These are phyloP conservation scores for Papilio elwesi DNA, from an alignment of 2,888 invertebrate genomes.

Conservation along the genomic window DNA sequence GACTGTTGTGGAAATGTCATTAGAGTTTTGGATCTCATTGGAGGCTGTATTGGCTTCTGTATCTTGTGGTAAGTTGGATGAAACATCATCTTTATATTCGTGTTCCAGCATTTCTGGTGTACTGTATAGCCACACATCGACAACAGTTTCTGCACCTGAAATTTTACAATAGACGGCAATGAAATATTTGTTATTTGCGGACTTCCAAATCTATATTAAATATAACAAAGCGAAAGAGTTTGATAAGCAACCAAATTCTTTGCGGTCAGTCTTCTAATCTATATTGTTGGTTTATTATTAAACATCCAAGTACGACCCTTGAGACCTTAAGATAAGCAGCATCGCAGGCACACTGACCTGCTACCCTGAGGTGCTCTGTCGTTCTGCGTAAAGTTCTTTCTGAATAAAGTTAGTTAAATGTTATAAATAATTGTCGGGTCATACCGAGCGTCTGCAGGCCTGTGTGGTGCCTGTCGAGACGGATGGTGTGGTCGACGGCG, in stretches of 20 bases:
- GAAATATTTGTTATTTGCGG: not conserved
- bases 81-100: constrained; percentile 61
- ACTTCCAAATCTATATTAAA: not conserved
- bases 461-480: constrained; percentile 91
- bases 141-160: constrained; percentile 91
- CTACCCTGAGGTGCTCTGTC: too few species aligned
- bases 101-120: constrained; percentile 73
- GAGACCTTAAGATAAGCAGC: too few species aligned
- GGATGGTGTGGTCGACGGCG: constrained; percentile 90
- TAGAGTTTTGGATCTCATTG: constrained; percentile 8
- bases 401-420: too few species aligned
- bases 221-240: too few species aligned
- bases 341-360: too few species aligned
- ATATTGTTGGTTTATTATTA: too few species aligned
- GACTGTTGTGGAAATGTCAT: constrained; percentile 41
- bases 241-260: too few species aligned
- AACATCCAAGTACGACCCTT: too few species aligned
- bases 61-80: not conserved
- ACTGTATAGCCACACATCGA: constrained; percentile 88
- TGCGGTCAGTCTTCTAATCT: too few species aligned
- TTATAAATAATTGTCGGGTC: too few species aligned
- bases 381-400: too few species aligned
- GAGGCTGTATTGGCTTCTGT: not conserved
- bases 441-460: constrained; percentile 92
- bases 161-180: constrained; percentile 30